A percentile compares a stretch with the other conserved stretches of the same genome.
phyloP scores from a whole-genome alignment of 2,888 invertebrate genomes.

The Ernsta delagoae region DNA sequence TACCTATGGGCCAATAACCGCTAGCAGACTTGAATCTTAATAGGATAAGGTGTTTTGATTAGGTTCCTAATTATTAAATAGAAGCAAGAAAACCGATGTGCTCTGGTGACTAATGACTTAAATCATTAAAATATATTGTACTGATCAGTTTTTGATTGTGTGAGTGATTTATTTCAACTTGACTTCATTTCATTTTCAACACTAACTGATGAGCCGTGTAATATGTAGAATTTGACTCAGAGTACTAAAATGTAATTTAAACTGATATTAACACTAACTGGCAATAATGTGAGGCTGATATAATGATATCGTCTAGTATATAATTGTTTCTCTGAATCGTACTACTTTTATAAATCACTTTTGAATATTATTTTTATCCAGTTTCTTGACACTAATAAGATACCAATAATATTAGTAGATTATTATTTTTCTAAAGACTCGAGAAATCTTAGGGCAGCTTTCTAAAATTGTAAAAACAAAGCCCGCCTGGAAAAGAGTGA shows the following conservation, averaged over 20 bases:
- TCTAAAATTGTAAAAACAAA: too few species aligned
- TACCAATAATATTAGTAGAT: too few species aligned
- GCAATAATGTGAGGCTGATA: background rate
- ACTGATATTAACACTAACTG: background rate
- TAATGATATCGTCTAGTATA: background rate
- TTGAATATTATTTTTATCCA: too few species aligned
- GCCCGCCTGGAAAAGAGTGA: too few species aligned
- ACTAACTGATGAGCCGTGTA: background rate
- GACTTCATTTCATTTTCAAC: too few species aligned
- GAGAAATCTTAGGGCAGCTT: too few species aligned
- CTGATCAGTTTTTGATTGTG: background rate
- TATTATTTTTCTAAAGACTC: too few species aligned
- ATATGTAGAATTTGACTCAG: background rate
- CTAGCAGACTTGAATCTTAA: background rate
- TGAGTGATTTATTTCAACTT: background rate
- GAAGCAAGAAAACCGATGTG: background rate
- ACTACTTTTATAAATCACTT: background rate
- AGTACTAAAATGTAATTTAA: background rate
- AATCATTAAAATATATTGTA: background rate
- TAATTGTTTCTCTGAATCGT: background rate
- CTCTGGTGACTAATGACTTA: slow-evolving; percentile 12
- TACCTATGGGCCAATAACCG: background rate
- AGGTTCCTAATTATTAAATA: background rate
- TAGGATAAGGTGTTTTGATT: slow-evolving; percentile 2
- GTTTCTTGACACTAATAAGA: too few species aligned